Percentiles rank a stretch among this genome's conserved stretches.
Conservation (phyloP, 1,140 invertebrate species). For the Calliphora vicina region DNA sequence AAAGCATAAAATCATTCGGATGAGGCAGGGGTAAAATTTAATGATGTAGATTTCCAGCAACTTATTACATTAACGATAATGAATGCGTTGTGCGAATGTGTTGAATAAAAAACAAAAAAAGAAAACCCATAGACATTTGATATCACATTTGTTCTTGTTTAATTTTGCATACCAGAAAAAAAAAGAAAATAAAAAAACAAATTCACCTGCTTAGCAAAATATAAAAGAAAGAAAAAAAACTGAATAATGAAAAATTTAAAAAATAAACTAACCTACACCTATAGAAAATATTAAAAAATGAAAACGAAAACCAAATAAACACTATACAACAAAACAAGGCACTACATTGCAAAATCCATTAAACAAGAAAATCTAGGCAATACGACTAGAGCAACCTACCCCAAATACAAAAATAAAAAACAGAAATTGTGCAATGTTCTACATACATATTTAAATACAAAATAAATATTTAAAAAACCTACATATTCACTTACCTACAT, state of each 20-base stretch:
- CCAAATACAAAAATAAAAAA: background rate
- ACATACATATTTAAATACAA: too few species aligned
- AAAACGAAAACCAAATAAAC: background rate
- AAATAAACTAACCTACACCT: constrained; percentile 28
- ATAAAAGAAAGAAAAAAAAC: too few species aligned
- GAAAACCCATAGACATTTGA: background rate
- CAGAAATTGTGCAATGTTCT: too few species aligned
- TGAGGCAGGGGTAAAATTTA: background rate
- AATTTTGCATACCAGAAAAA: background rate
- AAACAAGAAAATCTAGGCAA: background rate
- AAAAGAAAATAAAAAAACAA: background rate
- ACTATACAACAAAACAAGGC: background rate
- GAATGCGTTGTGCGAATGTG: background rate
- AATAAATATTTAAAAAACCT: too few species aligned
- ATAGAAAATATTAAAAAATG: background rate
- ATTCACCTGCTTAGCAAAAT: background rate
- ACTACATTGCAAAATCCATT: background rate
- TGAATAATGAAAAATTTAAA: background rate
- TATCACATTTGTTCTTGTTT: background rate
- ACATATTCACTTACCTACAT: too few species aligned
- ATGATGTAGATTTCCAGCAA: background rate
- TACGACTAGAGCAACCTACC: background rate
- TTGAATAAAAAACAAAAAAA: background rate
- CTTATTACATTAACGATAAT: background rate
- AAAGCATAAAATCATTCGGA: background rate